phyloP scores from a whole-genome alignment of 2,113 vertebrate species.

The Hassar affinis region DNA sequence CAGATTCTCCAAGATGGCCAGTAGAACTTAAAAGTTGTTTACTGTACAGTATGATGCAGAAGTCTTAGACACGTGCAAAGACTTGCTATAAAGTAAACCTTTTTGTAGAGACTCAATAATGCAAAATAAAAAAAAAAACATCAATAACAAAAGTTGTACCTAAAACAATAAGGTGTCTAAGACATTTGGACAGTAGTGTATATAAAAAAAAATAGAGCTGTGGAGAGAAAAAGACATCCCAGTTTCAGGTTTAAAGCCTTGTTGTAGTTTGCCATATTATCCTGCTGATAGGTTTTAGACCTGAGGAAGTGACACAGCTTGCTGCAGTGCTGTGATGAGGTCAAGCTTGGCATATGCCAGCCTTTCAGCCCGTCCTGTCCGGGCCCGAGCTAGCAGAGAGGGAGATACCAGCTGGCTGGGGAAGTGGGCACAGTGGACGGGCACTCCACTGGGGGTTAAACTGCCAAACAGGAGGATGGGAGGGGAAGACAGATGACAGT shows the following conservation, averaged over 20 bases:
- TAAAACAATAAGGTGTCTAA: too few species aligned
- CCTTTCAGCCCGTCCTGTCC: constrained; percentile 46
- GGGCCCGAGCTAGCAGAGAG: constrained; percentile 32
- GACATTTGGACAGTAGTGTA: too few species aligned
- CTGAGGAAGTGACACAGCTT: constrained; percentile 36
- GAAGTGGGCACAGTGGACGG: constrained; percentile 47
- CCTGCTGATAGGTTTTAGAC: constrained; percentile 10
- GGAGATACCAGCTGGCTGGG: constrained; percentile 50
- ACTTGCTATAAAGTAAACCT: too few species aligned
- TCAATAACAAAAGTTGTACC: too few species aligned
- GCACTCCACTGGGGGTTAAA: constrained; percentile 43
- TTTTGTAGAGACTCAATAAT: too few species aligned
- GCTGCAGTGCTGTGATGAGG: constrained; percentile 42
- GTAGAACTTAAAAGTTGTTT: too few species aligned
- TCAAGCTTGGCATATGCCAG: constrained; percentile 52
- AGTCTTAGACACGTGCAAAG: too few species aligned
- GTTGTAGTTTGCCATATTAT: constrained; percentile 8
- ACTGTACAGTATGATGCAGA: too few species aligned
- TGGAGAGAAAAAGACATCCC: constrained; percentile 1
- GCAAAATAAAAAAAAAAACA: too few species aligned
- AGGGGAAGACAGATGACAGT: constrained; percentile 47
- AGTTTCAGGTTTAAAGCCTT: constrained; percentile 3
- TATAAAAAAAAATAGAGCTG: too few species aligned
- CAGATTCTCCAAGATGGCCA: too few species aligned
- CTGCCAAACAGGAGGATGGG: constrained; percentile 40